Conservation (phyloP, 2,113 vertebrate genomes). For the Circaetus gallicus region DNA sequence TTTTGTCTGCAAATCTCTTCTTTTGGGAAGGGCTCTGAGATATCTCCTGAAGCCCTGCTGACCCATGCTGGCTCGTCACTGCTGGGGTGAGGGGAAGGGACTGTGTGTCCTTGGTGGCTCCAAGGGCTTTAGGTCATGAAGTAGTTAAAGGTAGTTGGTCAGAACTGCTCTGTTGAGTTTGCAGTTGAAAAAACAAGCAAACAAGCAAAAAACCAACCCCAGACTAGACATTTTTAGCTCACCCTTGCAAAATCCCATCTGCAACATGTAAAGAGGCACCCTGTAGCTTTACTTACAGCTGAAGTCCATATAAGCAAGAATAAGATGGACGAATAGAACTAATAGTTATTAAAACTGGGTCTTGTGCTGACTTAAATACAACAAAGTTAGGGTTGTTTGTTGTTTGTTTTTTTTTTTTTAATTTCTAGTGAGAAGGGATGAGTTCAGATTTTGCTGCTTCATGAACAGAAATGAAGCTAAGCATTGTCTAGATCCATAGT, state of each 20-base stretch:
- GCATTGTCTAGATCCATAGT: background rate
- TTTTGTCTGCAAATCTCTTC: background rate
- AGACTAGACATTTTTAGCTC: background rate
- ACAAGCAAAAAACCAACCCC: background rate
- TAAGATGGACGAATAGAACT: background rate
- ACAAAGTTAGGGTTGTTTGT: rapidly evolving
- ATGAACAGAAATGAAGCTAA: background rate
- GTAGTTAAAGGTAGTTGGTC: background rate
- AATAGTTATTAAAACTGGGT: background rate
- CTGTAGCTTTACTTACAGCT: background rate
- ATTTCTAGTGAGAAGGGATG: background rate
- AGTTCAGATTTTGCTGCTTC: background rate
- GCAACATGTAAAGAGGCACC: rapidly evolving
- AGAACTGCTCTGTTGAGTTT: background rate
- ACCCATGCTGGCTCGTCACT: rapidly evolving
- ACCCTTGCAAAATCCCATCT: background rate
- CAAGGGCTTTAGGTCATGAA: background rate
- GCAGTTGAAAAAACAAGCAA: background rate
- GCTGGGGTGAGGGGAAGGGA: background rate
- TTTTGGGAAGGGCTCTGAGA: background rate
- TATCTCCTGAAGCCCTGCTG: background rate
- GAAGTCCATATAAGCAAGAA: background rate
- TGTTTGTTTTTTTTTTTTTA: background rate
- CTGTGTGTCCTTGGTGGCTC: background rate
- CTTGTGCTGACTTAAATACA: background rate